phyloP scores from a whole-genome alignment of 2,113 vertebrate genomes.

The Siniperca knerii region DNA sequence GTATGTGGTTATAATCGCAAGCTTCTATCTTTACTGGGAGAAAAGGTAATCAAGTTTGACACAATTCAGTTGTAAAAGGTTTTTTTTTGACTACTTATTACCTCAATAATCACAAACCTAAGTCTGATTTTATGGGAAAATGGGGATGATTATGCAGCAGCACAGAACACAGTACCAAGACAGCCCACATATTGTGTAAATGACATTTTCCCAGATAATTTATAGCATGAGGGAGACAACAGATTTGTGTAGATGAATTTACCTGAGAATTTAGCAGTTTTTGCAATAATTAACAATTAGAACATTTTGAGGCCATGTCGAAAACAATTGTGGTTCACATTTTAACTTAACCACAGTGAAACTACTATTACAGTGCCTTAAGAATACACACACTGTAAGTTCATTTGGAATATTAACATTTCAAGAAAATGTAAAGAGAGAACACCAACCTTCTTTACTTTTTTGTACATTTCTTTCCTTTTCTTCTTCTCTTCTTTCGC shows the following conservation, averaged over 20 bases:
- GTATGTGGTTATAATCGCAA: too few relatives aligned
- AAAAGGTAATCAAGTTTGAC: too few relatives aligned
- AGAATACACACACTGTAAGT: not conserved
- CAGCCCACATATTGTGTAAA: not conserved
- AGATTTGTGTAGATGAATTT: not conserved
- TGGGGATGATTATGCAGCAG: not conserved
- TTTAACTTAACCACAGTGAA: constrained; percentile 4
- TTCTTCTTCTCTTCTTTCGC: constrained; percentile 75
- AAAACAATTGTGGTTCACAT: not conserved
- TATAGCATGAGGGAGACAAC: not conserved
- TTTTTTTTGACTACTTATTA: not conserved
- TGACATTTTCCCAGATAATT: not conserved
- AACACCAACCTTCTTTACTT: constrained; percentile 81
- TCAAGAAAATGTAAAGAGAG: not conserved
- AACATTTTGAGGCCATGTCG: not conserved
- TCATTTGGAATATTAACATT: not conserved
- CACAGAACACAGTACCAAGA: not conserved
- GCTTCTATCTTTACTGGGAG: not conserved
- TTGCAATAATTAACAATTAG: not conserved
- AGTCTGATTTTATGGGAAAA: not conserved
- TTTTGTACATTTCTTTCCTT: constrained; percentile 79
- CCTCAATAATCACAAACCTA: not conserved
- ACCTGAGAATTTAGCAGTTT: not conserved
- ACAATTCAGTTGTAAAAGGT: not conserved
- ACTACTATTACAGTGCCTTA: not conserved